Evolutionary conservation across 2,888 invertebrate genomes (phyloP).

Genomic region (Piscicola geometra): DNA sequence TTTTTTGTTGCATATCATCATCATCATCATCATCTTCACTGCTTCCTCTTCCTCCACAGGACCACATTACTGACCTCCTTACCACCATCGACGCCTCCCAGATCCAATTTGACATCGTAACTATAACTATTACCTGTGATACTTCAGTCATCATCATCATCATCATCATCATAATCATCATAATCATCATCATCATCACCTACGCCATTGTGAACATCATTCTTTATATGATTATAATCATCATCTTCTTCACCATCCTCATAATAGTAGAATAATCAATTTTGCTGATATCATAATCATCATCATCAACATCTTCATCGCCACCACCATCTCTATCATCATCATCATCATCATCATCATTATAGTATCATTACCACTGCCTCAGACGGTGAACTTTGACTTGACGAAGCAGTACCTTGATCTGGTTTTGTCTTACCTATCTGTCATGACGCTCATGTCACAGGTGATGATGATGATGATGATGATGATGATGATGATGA

Average conservation of each 20-base stretch:
- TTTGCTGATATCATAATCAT: background rate
- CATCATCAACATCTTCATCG: background rate
- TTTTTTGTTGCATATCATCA: no score
- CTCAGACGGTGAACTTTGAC: slow-evolving; percentile 81
- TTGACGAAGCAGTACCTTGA: slow-evolving; percentile 91
- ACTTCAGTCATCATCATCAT: background rate
- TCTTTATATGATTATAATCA: no score
- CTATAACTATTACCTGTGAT: no score
- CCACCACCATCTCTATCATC: background rate
- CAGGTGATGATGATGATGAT: slow-evolving; percentile 62
- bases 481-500: slow-evolving; percentile 8
- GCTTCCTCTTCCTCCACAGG: no score
- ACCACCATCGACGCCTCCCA: slow-evolving; percentile 96
- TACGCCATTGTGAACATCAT: no score
- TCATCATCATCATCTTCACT: no score
- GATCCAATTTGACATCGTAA: slow-evolving; percentile 80
- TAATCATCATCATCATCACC: slow-evolving; percentile 47
- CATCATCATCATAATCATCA: background rate
- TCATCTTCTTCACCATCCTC: background rate
- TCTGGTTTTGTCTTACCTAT: slow-evolving; percentile 85
- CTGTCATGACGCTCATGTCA: slow-evolving; percentile 93
- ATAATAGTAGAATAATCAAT: no score
- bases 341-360: background rate
- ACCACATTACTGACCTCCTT: slow-evolving; percentile 60
- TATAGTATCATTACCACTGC: no score